These are phyloP conservation scores for Pimephales promelas DNA, from an alignment of 2,113 vertebrate genomes.

Conservation along the genomic window DNA sequence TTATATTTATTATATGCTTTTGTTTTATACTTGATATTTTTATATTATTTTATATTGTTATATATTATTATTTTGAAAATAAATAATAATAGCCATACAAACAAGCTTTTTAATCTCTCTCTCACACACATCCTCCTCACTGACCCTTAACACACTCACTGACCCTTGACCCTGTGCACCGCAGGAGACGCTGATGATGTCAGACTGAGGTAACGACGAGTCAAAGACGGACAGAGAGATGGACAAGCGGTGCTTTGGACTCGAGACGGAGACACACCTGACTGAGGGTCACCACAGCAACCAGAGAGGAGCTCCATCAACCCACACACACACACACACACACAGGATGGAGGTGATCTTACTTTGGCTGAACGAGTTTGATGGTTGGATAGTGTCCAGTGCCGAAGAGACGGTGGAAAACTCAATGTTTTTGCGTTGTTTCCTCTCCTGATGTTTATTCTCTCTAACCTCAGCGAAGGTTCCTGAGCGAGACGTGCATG, in stretches of 20 bases:
- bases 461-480: neutral
- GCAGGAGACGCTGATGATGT: slow-evolving; percentile 79
- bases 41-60: neutral
- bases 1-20: neutral
- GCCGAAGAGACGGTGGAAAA: neutral
- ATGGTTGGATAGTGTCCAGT: neutral
- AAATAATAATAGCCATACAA: neutral
- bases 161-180: slow-evolving; percentile 59
- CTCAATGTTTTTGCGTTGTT: slow-evolving; percentile 33
- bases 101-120: no score
- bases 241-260: slow-evolving; percentile 43
- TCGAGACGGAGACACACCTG: slow-evolving; percentile 52
- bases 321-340: slow-evolving; percentile 33
- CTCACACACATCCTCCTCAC: no score
- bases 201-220: slow-evolving; percentile 60
- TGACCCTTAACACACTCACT: neutral
- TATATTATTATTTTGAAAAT: neutral
- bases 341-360: neutral
- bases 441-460: slow-evolving; percentile 38
- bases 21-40: neutral
- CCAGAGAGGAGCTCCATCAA: slow-evolving; percentile 51
- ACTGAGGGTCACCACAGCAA: slow-evolving; percentile 63
- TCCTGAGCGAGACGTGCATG: slow-evolving; percentile 12
- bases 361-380: slow-evolving; percentile 14
- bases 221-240: slow-evolving; percentile 58